phyloP scores from a whole-genome alignment of 2,113 vertebrate species.

The Daubentonia madagascariensis region DNA sequence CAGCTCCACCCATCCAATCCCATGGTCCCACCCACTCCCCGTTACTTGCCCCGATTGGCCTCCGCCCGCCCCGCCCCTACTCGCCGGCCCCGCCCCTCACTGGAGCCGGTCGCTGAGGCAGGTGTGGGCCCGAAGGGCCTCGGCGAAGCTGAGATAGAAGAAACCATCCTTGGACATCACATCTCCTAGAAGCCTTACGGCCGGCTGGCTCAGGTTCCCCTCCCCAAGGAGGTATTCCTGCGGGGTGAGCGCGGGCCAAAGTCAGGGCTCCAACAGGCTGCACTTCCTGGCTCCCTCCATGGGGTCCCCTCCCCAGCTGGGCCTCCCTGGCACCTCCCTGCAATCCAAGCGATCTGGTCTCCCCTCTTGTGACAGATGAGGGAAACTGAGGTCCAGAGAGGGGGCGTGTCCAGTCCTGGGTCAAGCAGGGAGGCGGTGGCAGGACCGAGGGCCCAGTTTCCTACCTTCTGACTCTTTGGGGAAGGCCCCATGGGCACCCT shows the following conservation, averaged over 20 bases:
- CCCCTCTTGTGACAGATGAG: background rate
- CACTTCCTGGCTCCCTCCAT: rapidly evolving
- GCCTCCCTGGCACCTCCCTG: background rate
- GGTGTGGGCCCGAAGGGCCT: slow-evolving; percentile 67
- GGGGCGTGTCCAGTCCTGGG: background rate
- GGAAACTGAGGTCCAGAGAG: background rate
- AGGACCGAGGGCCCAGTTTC: background rate
- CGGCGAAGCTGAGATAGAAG: slow-evolving; percentile 68
- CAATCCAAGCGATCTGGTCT: background rate
- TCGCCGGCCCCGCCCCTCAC: background rate
- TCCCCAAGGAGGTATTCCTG: slow-evolving; percentile 75
- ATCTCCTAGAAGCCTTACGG: slow-evolving; percentile 71
- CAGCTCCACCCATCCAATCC: background rate
- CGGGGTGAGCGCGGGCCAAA: rapidly evolving
- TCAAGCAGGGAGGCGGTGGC: background rate
- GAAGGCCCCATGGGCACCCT: background rate
- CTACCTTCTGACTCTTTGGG: background rate
- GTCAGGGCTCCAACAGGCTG: background rate
- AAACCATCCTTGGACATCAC: slow-evolving; percentile 70
- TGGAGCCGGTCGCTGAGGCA: slow-evolving; percentile 63
- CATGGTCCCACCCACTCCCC: background rate
- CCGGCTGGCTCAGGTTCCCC: slow-evolving; percentile 70
- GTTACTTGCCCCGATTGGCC: rapidly evolving
- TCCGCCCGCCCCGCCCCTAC: background rate
- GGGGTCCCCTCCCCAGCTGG: background rate